These are phyloP conservation scores for Zele albiditarsus DNA, from an alignment of 2,888 invertebrate species.

Conservation along the genomic window DNA sequence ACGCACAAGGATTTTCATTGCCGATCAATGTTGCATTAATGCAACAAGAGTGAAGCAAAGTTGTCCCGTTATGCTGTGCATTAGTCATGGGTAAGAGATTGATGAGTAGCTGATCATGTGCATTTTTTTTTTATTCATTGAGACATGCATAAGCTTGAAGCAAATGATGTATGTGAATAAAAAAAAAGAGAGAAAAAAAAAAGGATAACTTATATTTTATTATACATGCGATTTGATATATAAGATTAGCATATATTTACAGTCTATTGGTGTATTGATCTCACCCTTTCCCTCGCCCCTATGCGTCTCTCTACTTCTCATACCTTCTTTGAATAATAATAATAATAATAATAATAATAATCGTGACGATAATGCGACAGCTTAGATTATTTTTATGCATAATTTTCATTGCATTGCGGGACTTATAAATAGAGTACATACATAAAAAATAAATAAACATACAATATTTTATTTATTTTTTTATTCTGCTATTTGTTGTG, in stretches of 20 bases:
- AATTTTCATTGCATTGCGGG: neutral
- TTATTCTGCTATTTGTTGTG: neutral
- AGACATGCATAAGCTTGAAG: constrained; percentile 24
- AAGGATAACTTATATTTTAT: neutral
- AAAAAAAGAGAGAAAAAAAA: neutral
- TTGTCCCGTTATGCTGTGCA: neutral
- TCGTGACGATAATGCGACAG: neutral
- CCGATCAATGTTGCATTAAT: neutral
- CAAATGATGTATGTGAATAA: neutral
- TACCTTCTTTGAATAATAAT: too few relatives aligned
- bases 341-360: neutral
- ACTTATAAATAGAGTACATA: neutral
- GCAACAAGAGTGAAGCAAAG: constrained; percentile 11
- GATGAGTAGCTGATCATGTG: constrained; percentile 37
- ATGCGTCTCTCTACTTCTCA: too few relatives aligned
- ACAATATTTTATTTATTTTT: neutral
- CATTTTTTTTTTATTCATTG: constrained; percentile 42
- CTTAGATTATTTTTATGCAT: neutral
- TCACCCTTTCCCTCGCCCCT: too few relatives aligned
- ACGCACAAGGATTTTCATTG: neutral
- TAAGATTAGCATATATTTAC: neutral
- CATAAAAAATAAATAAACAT: neutral
- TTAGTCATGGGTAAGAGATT: constrained; percentile 16
- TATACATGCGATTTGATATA: neutral
- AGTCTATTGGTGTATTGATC: neutral